Conservation (phyloP, 2,797 vertebrate species). For the Sarcoramphus papa region DNA sequence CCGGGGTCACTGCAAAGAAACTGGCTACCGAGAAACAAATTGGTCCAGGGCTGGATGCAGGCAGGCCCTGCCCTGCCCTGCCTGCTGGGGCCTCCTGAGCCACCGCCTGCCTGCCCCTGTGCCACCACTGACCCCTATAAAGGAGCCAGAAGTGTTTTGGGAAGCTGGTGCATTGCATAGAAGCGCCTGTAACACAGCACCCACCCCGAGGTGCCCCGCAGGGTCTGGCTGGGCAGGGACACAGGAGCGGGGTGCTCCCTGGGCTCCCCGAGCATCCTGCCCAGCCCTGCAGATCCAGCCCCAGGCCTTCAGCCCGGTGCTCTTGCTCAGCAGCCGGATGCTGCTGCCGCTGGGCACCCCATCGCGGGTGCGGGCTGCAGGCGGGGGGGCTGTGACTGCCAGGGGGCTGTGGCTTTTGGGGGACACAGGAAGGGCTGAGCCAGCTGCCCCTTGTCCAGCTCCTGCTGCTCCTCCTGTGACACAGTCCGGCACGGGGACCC, state of each 20-base stretch:
- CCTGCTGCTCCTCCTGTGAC: not conserved
- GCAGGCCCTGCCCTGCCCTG: not conserved
- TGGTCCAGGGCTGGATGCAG: not conserved
- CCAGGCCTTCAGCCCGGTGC: too few species aligned
- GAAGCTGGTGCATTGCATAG: too few species aligned
- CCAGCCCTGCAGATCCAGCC: not conserved
- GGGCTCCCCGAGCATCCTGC: not conserved
- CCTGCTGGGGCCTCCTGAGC: not conserved
- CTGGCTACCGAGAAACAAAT: fast-evolving
- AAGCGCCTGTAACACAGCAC: not conserved
- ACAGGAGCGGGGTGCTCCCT: not conserved
- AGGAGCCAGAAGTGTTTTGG: not conserved
- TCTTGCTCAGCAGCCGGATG: not conserved
- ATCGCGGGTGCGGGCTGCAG: not conserved
- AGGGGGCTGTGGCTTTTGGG: not conserved
- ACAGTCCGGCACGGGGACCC: not conserved
- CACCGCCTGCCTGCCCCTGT: not conserved
- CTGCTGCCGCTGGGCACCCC: not conserved
- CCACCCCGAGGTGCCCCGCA: not conserved
- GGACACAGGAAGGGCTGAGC: not conserved
- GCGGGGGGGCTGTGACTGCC: not conserved
- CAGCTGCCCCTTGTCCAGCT: not conserved
- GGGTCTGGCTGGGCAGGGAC: not conserved
- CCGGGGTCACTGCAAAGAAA: not conserved
- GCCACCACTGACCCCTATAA: not conserved